These are phyloP conservation scores for Oncorhynchus mykiss DNA, from an alignment of 2,113 vertebrate species.

Conservation along the genomic window DNA sequence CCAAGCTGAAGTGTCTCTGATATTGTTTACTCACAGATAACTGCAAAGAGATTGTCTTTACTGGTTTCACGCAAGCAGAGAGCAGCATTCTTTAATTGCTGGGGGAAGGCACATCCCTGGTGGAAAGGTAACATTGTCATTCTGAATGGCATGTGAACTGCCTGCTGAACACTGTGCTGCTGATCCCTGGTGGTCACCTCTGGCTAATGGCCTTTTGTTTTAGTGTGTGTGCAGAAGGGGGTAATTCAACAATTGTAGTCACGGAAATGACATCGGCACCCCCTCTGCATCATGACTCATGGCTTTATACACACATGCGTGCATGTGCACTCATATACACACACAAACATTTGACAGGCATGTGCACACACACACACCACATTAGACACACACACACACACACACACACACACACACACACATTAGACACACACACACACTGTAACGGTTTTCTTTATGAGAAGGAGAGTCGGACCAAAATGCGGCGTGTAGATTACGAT, in stretches of 20 bases:
- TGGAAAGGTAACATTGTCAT: conserved; percentile 82
- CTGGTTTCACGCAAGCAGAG: conserved; percentile 91
- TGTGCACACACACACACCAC: not conserved
- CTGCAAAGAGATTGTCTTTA: conserved; percentile 95
- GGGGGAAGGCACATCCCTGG: conserved; percentile 77
- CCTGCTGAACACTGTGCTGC: not conserved
- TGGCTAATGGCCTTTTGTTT: not conserved
- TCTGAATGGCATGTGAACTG: conserved; percentile 33
- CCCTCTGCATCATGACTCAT: not conserved
- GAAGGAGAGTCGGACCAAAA: too few species aligned
- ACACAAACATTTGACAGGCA: not conserved
- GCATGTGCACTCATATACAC: not conserved
- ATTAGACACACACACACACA: too few species aligned
- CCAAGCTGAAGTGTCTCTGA: conserved; percentile 81
- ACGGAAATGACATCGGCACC: not conserved
- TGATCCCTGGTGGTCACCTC: too few species aligned
- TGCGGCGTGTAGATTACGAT: too few species aligned
- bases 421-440: too few species aligned
- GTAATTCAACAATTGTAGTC: conserved; percentile 35
- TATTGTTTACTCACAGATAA: conserved; percentile 92
- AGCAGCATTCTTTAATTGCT: conserved; percentile 90
- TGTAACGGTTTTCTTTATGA: too few species aligned
- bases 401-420: too few species aligned
- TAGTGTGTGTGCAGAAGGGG: conserved; percentile 21
- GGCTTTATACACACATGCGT: not conserved